Evolutionary conservation across 2,797 vertebrate genomes (phyloP), one percentile per base, ranked within the genome.

Genomic region (Myotis findleyi): DNA sequence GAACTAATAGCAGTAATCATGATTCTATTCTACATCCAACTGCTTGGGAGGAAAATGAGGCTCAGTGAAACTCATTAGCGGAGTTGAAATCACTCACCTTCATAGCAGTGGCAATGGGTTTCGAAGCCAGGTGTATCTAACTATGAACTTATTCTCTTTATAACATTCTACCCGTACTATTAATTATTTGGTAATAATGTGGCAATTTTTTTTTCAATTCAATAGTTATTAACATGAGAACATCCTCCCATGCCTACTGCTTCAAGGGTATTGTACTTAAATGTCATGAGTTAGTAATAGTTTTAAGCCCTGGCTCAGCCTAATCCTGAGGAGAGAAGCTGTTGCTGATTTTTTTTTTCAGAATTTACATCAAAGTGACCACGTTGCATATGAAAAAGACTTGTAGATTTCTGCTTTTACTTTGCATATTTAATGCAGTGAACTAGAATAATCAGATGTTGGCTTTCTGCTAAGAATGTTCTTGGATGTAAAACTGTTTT

Each of bases 111-210:
- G 23, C 16, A 30, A 41, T 49, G 10, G 5, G 5, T 59, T 69
- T 89, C 23, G 59, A 95, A 95, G 73, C 36, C 73, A 64, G 25
- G 27, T 80, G n/a, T 55, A n/a, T 55, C 51, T 71, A 76, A 84
- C 38, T 79, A 87, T 68, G 47, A 79, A 79, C 83, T 38, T 30
- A 38, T 53, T 85, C 3, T 33, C 17, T 76, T 75, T 88, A 72
- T n/a, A 79, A 87, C 87, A 91, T 18, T 86, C 59, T 81, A 66
- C 69, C 0, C 8, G n/a, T 55, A 25, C 20, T 90, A 72, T 59
- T 87, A 87, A 87, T 68, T 69, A 91, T 44, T 87, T 68, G 13
- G 6, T 21, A 73, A 71, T 53, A 86, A 66, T 25, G 7, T 4
- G 6, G 3, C n/a, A 71, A 1, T 66, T 76, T 49, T 76, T 76